Conservation (phyloP, 2,888 invertebrate species). For the Anthophora plumipes region DNA sequence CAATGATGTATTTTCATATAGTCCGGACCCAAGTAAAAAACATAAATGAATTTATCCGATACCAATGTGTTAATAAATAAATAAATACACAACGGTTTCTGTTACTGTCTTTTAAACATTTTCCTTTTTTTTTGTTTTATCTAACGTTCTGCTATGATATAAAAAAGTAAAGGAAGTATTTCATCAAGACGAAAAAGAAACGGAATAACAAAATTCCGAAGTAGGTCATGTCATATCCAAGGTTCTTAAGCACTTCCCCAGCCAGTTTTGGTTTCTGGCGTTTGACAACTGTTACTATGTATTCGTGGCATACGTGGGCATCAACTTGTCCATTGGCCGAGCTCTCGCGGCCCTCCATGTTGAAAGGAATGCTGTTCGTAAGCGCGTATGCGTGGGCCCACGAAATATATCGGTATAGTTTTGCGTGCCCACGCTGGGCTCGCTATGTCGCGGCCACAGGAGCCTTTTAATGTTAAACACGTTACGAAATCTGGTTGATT, state of each 20-base stretch:
- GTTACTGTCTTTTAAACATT: too few relatives aligned
- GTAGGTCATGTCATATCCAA: constrained; percentile 48
- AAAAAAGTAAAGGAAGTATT: not conserved
- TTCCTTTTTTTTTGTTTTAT: too few relatives aligned
- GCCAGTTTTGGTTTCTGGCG: constrained; percentile 54
- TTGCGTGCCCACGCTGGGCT: constrained; percentile 66
- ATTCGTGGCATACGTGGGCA: constrained; percentile 69
- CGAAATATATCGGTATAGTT: constrained; percentile 71
- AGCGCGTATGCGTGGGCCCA: constrained; percentile 68
- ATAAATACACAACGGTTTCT: too few relatives aligned
- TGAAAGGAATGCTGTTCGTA: constrained; percentile 74
- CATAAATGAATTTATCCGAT: too few relatives aligned
- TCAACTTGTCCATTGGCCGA: constrained; percentile 71
- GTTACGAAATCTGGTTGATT: constrained; percentile 61
- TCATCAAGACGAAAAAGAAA: constrained; percentile 24
- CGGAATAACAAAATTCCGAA: constrained; percentile 33
- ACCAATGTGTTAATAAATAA: too few relatives aligned
- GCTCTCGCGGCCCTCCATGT: constrained; percentile 62
- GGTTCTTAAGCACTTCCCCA: constrained; percentile 11
- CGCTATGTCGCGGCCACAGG: constrained; percentile 45
- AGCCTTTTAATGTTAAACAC: constrained; percentile 55
- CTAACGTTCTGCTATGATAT: too few relatives aligned
- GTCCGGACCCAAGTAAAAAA: too few relatives aligned
- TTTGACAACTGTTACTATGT: constrained; percentile 71
- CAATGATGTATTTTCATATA: too few relatives aligned